Evolutionary conservation across 2,797 vertebrate species (phyloP).

Genomic region (Eleutherodactylus coqui): DNA sequence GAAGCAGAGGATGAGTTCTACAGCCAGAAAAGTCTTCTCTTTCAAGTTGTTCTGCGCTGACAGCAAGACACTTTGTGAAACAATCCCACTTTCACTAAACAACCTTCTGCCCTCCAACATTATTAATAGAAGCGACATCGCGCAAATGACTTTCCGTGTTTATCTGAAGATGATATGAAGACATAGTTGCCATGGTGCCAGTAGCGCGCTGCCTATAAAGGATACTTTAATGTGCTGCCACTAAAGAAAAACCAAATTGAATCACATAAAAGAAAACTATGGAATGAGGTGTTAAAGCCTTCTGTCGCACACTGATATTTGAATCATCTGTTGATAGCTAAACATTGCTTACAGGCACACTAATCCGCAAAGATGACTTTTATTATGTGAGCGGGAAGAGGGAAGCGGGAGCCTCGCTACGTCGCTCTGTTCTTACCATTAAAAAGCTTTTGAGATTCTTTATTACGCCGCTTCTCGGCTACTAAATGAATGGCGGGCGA

Average conservation of each 20-base stretch:
- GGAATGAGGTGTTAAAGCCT: slow-evolving; percentile 16
- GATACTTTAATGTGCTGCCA: slow-evolving; percentile 22
- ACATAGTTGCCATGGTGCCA: slow-evolving; percentile 59
- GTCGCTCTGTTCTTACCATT: neutral
- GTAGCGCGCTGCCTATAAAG: slow-evolving; percentile 14
- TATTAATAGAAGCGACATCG: slow-evolving; percentile 54
- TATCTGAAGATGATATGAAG: slow-evolving; percentile 48
- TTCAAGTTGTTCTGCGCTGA: slow-evolving; percentile 14
- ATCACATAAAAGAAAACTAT: slow-evolving; percentile 24
- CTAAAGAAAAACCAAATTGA: slow-evolving; percentile 34
- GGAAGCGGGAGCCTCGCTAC: neutral
- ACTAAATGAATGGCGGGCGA: neutral
- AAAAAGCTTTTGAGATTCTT: neutral
- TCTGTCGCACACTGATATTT: slow-evolving; percentile 38
- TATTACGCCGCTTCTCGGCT: neutral
- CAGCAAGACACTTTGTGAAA: slow-evolving; percentile 44
- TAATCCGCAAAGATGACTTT: slow-evolving; percentile 5
- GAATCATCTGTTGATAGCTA: slow-evolving; percentile 42
- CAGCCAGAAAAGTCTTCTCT: neutral
- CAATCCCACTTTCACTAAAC: slow-evolving; percentile 45
- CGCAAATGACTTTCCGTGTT: slow-evolving; percentile 51
- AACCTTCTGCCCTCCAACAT: slow-evolving; percentile 47
- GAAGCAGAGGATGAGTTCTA: neutral
- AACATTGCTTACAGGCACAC: slow-evolving; percentile 45
- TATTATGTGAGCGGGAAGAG: slow-evolving; percentile 18